Evolutionary conservation across 2,797 vertebrate species (phyloP).

Genomic region (Argyrosomus regius): DNA sequence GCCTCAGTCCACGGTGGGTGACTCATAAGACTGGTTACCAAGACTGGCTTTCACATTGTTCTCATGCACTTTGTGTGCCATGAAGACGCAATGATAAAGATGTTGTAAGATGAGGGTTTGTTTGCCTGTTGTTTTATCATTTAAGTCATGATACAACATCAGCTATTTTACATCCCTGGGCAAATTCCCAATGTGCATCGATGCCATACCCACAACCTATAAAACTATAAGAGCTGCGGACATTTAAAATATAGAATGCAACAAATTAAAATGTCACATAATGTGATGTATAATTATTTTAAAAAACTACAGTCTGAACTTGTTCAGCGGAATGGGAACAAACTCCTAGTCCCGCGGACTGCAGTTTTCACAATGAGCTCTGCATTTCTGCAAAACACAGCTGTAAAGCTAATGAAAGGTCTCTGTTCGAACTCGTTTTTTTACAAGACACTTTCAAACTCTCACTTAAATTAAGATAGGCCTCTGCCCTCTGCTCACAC

Average conservation of each 20-base stretch:
- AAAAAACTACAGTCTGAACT: conserved; percentile 19
- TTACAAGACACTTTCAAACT: conserved; percentile 29
- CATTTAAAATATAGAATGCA: conserved; percentile 7
- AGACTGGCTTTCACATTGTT: conserved; percentile 11
- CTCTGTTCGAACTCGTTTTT: conserved; percentile 45
- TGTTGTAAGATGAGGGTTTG: not conserved
- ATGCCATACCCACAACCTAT: not conserved
- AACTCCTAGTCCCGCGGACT: not conserved
- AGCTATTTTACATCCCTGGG: conserved; percentile 1
- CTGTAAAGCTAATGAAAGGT: conserved; percentile 31
- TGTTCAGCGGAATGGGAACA: conserved; percentile 26
- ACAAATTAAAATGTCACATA: conserved; percentile 12
- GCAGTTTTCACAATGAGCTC: not conserved
- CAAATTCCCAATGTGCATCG: conserved; percentile 10
- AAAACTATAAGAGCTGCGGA: conserved; percentile 15
- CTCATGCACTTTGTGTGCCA: not conserved
- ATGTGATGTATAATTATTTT: conserved; percentile 2
- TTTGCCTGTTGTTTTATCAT: not conserved
- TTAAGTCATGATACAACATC: not conserved
- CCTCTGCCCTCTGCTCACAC: not conserved
- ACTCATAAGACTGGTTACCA: conserved; percentile 23
- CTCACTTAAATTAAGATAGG: conserved; percentile 27
- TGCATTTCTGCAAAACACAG: conserved; percentile 26
- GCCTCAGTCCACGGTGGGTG: conserved; percentile 16
- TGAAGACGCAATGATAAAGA: not conserved